Evolutionary conservation across 1,140 invertebrate species (phyloP).

Genomic region (Oreohelix idahoensis): DNA sequence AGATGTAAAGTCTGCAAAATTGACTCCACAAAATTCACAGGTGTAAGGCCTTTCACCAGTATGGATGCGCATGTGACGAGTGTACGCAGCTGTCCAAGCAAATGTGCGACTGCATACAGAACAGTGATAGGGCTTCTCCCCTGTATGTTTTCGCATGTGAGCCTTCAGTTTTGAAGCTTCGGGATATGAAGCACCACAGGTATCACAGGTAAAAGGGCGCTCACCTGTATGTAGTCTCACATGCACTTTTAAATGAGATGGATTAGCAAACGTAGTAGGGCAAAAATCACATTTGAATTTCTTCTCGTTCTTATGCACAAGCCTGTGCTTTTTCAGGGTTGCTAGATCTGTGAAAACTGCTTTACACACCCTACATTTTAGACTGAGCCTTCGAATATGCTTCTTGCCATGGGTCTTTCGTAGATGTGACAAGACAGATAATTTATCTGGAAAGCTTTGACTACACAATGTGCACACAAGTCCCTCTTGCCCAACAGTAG

Average conservation of each 20-base stretch:
- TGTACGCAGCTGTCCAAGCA: slow-evolving; percentile 29
- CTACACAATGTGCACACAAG: background rate
- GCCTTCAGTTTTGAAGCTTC: slow-evolving; percentile 29
- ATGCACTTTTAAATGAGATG: slow-evolving; percentile 40
- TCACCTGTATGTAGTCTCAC: slow-evolving; percentile 80
- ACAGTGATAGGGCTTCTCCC: slow-evolving; percentile 79
- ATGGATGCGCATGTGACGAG: slow-evolving; percentile 88
- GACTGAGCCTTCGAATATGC: background rate
- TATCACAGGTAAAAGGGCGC: slow-evolving; percentile 78
- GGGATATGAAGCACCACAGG: slow-evolving; percentile 40
- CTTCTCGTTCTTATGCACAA: slow-evolving; percentile 15
- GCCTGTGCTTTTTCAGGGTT: slow-evolving; percentile 5
- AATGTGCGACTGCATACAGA: slow-evolving; percentile 78
- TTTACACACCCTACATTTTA: slow-evolving; percentile 31
- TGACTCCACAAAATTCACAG: slow-evolving; percentile 29
- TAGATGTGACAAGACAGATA: background rate
- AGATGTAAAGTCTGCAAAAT: slow-evolving; percentile 33
- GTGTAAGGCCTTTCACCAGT: slow-evolving; percentile 93
- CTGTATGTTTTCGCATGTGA: slow-evolving; percentile 43
- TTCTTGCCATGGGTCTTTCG: background rate
- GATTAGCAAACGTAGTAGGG: slow-evolving; percentile 26
- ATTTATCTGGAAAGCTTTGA: background rate
- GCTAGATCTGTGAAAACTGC: slow-evolving; percentile 25
- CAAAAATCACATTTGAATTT: slow-evolving; percentile 36
- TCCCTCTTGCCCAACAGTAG: background rate